A percentile compares a stretch with the other conserved stretches of the same genome.
phyloP scores from a whole-genome alignment of 2,888 invertebrate species.

The Stramonita haemastoma region DNA sequence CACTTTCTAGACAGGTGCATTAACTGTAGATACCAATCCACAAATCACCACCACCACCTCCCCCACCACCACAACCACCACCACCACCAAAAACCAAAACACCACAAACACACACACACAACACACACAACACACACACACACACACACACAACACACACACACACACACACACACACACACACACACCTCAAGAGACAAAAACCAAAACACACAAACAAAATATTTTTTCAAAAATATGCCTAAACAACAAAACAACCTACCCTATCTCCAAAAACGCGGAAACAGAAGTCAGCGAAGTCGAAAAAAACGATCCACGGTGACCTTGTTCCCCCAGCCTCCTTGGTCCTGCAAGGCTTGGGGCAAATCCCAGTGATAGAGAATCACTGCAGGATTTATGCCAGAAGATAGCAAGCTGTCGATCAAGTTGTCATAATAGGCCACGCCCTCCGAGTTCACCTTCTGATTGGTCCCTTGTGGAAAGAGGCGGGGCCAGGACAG shows the following conservation, averaged over 20 bases:
- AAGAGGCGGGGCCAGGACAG: slow-evolving; percentile 86
- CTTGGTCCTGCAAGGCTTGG: slow-evolving; percentile 58
- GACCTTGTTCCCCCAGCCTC: slow-evolving; percentile 73
- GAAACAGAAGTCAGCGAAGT: slow-evolving; percentile 74
- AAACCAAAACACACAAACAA: not conserved
- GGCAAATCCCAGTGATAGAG: slow-evolving; percentile 78
- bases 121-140: too few relatives aligned
- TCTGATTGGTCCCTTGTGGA: slow-evolving; percentile 80
- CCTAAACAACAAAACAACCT: not conserved
- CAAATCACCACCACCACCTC: too few relatives aligned
- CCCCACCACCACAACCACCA: too few relatives aligned
- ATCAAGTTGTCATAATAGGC: slow-evolving; percentile 86
- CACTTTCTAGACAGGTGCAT: too few relatives aligned
- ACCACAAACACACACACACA: too few relatives aligned
- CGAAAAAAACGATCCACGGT: slow-evolving; percentile 67
- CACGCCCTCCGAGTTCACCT: slow-evolving; percentile 83
- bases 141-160: too few relatives aligned
- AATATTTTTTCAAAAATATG: too few relatives aligned
- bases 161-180: too few relatives aligned
- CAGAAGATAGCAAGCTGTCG: slow-evolving; percentile 82
- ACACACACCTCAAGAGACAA: too few relatives aligned
- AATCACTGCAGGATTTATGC: slow-evolving; percentile 81
- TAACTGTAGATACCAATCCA: too few relatives aligned
- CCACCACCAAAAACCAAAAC: too few relatives aligned
- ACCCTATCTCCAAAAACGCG: slow-evolving; percentile 70